Conservation (phyloP, 1,140 invertebrate species). For the Latrodectus geometricus region DNA sequence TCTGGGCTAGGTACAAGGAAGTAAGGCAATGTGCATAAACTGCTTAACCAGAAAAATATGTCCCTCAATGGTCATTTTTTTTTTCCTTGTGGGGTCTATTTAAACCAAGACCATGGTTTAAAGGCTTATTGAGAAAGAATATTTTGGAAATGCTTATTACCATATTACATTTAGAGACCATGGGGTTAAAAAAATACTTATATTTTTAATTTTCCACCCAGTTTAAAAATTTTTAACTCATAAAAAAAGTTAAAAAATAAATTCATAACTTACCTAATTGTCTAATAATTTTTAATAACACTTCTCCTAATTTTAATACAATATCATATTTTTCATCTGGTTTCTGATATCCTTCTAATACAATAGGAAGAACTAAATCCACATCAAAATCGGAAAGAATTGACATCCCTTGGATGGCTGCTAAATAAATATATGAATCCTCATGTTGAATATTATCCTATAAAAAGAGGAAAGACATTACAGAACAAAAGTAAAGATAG, state of each 20-base stretch:
- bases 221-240: neutral
- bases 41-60: no score
- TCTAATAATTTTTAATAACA: conserved; percentile 80
- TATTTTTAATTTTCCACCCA: no score
- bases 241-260: neutral
- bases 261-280: conserved; percentile 74
- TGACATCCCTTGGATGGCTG: conserved; percentile 81
- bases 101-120: no score
- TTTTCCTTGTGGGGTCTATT: no score
- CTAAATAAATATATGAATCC: conserved; percentile 87
- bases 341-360: conserved; percentile 75
- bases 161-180: no score
- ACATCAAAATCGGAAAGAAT: conserved; percentile 76
- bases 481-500: no score
- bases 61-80: no score
- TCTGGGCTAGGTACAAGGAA: no score
- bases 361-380: conserved; percentile 76
- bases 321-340: conserved; percentile 71
- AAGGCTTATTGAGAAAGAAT: no score
- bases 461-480: conserved; percentile 19
- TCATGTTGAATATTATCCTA: conserved; percentile 79
- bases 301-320: conserved; percentile 85
- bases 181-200: no score
- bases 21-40: no score
- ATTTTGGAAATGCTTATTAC: no score